These are phyloP conservation scores for Neosalanx taihuensis DNA, from an alignment of 2,797 vertebrate genomes.

Conservation along the genomic window DNA sequence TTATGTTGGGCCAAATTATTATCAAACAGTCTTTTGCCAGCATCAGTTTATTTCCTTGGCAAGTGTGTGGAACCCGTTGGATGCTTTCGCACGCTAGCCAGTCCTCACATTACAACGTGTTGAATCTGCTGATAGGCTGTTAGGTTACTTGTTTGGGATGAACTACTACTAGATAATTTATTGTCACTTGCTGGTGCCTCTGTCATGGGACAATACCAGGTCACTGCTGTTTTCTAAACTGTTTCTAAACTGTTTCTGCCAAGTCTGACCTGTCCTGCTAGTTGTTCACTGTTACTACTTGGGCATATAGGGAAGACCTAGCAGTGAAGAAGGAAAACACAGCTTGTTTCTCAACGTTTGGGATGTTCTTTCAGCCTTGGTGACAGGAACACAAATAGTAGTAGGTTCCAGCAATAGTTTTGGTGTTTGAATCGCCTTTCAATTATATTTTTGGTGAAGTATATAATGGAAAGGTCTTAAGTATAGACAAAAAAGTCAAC, in stretches of 20 bases:
- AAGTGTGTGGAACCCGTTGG: constrained; percentile 34
- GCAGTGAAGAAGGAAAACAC: no score
- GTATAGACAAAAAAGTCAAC: no score
- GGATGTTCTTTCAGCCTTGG: neutral
- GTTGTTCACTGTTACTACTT: constrained; percentile 19
- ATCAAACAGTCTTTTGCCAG: constrained; percentile 11
- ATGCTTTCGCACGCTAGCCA: constrained; percentile 42
- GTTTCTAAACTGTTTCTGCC: no score
- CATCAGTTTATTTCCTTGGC: constrained; percentile 34
- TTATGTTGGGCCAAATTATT: no score
- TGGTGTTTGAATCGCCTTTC: neutral
- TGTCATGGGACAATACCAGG: constrained; percentile 25
- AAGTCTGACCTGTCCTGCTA: constrained; percentile 1
- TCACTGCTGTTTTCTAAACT: constrained; percentile 43
- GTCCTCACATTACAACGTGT: constrained; percentile 68
- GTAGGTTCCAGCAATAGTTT: neutral
- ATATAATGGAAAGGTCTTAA: neutral
- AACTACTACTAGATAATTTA: neutral
- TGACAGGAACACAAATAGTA: neutral
- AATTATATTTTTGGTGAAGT: neutral
- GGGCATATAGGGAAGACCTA: constrained; percentile 4
- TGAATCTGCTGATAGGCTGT: constrained; percentile 51
- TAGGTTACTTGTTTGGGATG: constrained; percentile 60
- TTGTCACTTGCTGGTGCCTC: constrained; percentile 50
- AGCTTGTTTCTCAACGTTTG: no score